Base-by-base conservation (phyloP, 2,113 vertebrate genomes). In the Sturnus vulgaris region DNA sequence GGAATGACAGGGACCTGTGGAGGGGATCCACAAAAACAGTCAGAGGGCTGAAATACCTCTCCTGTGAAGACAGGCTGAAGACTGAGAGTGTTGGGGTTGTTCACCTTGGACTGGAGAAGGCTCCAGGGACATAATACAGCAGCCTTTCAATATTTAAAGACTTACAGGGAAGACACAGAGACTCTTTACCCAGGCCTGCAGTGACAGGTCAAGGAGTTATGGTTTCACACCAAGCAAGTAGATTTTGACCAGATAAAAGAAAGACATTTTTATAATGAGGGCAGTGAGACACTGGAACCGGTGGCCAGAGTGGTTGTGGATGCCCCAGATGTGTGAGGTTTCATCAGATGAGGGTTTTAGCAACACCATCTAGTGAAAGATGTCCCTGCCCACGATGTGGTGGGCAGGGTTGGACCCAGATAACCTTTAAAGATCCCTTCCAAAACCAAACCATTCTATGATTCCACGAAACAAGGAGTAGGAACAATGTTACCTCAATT, bases 381-480 rank as follows among this genome's bases (percentile, higher is more conserved):
- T 22, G 6, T 42, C 53, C 25, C 18, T 64, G 17, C 5, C 10
- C 13, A 28, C 0, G 0, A 44, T 10, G 14, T 40, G 2, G 12
- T 15, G 4, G 4, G 33, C 33, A 66, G 33, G 19, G 11, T 2
- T 79, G 7, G 22, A 68, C 27, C 30, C 52, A 33, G 9, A 40
- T 23, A 3, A 66, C 13, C 52, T 71, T 40, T 59, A 66, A 70
- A 85, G 14, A 9, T 39, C 15, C 9, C 8, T 85, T 90, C n/a
- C 60, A 79, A 82, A 75, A 12, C 8, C 11, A 78, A 90, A 83
- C 5, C 5, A 50, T 33, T 64, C 23, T 20, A 46, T n/a, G 33
- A 37, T 30, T 39, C 27, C 47, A 28, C 11, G 16, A 39, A 82
- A 77, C 5, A 73, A 69, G 10, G 5, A 57, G 4, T 18, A 95